A percentile compares a stretch with the other conserved stretches of the same genome.
Evolutionary conservation across 2,888 invertebrate genomes (phyloP).

Genomic region (Apotomis turbidana): DNA sequence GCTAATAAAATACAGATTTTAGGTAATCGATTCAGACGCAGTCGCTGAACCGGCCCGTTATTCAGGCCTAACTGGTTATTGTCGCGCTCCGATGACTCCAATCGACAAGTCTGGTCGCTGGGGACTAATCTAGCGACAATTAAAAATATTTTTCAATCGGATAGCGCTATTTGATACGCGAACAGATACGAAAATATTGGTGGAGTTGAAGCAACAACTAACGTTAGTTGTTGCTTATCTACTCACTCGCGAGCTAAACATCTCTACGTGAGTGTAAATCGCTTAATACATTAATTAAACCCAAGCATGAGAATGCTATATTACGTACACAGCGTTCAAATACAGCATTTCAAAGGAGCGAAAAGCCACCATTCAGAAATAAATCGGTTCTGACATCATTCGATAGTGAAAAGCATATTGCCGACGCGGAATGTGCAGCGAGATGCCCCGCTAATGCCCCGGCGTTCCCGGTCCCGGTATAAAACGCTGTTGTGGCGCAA

Average conservation of each 20-base stretch:
- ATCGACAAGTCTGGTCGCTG: conserved; percentile 1
- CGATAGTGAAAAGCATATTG: conserved; percentile 2
- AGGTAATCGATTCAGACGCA: conserved; percentile 5
- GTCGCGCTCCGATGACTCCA: conserved; percentile 4
- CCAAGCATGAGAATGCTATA: too few relatives aligned
- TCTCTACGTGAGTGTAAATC: too few relatives aligned
- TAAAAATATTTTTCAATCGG: conserved; percentile 12
- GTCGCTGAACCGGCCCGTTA: conserved; percentile 12
- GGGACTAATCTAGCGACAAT: conserved; percentile 22
- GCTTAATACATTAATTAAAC: too few relatives aligned
- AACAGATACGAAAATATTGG: not conserved
- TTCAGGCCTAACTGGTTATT: conserved; percentile 22
- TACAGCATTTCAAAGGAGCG: not conserved
- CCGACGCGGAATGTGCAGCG: not conserved
- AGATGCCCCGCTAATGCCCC: conserved; percentile 11
- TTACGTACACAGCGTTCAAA: too few relatives aligned
- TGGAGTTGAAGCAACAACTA: not conserved
- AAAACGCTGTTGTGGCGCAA: conserved; percentile 23
- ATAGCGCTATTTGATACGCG: not conserved
- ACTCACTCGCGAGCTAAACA: too few relatives aligned
- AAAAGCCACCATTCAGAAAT: not conserved
- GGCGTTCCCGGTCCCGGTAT: not conserved
- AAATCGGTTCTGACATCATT: conserved; percentile 9
- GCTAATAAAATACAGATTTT: not conserved
- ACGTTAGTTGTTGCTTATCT: too few relatives aligned